These are phyloP conservation scores for Entomobrya multifasciata DNA, from an alignment of 2,888 invertebrate genomes.

Conservation along the genomic window DNA sequence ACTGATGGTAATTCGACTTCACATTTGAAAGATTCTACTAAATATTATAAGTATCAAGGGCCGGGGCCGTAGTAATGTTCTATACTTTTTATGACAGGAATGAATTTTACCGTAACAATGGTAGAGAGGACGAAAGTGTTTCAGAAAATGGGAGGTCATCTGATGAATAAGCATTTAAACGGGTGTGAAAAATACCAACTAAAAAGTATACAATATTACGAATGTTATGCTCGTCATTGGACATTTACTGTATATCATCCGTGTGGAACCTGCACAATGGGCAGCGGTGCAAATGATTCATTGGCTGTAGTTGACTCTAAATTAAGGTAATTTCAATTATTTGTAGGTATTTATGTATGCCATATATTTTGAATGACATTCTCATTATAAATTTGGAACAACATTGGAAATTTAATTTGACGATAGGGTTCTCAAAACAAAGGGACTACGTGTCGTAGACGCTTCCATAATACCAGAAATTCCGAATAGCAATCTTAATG, in stretches of 20 bases:
- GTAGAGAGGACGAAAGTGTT: conserved; percentile 67
- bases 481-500: conserved; percentile 57
- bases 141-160: conserved; percentile 2
- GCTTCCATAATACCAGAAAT: conserved; percentile 61
- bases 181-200: conserved; percentile 58
- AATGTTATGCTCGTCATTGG: conserved; percentile 61
- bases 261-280: conserved; percentile 84
- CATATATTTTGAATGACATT: too few species aligned
- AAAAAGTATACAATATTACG: conserved; percentile 52
- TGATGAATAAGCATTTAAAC: conserved; percentile 8
- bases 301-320: conserved; percentile 78
- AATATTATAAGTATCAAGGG: too few species aligned
- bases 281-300: conserved; percentile 62
- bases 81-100: too few species aligned
- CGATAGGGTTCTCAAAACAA: conserved; percentile 44
- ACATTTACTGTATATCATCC: conserved; percentile 85
- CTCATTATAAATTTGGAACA: too few species aligned
- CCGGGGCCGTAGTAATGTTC: too few species aligned
- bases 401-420: too few species aligned
- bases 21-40: too few species aligned
- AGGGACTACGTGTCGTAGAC: conserved; percentile 58
- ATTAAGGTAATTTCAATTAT: conserved; percentile 77
- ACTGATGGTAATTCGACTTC: conserved; percentile 72
- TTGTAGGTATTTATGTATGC: background rate
- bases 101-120: conserved; percentile 25